These are phyloP conservation scores for Biston betularia DNA, from an alignment of 2,888 invertebrate genomes.

Conservation along the genomic window DNA sequence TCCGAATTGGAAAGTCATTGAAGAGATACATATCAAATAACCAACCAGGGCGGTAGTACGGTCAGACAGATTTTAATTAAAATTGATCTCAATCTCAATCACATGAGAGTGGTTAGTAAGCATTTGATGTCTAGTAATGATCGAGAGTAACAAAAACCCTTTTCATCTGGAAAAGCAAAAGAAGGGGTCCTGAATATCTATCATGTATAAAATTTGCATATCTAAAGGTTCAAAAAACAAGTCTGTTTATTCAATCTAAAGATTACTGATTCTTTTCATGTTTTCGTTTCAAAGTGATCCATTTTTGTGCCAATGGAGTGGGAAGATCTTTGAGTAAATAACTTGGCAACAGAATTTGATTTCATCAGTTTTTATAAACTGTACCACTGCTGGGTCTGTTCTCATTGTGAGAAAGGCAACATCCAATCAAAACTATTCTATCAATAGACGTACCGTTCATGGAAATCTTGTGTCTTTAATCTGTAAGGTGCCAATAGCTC, in stretches of 20 bases:
- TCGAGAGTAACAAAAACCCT: slow-evolving; percentile 7
- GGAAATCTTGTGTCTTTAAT: slow-evolving; percentile 17
- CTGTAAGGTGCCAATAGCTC: background rate
- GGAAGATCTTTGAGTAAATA: no score
- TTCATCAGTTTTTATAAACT: no score
- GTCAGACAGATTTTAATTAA: slow-evolving; percentile 29
- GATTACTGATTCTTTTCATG: slow-evolving; percentile 14
- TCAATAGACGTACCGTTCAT: slow-evolving; percentile 3
- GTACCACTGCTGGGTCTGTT: no score
- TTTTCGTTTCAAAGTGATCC: slow-evolving; percentile 8
- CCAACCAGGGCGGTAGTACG: slow-evolving; percentile 8
- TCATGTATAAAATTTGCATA: slow-evolving; percentile 3
- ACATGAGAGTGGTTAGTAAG: slow-evolving; percentile 3
- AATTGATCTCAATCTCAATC: slow-evolving; percentile 15
- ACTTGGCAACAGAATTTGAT: no score
- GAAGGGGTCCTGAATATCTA: background rate
- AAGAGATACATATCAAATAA: slow-evolving; percentile 8
- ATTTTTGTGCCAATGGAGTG: background rate
- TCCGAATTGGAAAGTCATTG: slow-evolving; percentile 10
- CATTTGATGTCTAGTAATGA: slow-evolving; percentile 10
- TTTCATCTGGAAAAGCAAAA: slow-evolving; percentile 2
- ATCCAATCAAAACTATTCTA: background rate
- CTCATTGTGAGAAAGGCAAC: background rate
- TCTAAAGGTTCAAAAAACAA: background rate
- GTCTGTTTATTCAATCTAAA: background rate